These are phyloP conservation scores for Bombus turneri DNA, from an alignment of 1,140 invertebrate genomes.

Conservation along the genomic window DNA sequence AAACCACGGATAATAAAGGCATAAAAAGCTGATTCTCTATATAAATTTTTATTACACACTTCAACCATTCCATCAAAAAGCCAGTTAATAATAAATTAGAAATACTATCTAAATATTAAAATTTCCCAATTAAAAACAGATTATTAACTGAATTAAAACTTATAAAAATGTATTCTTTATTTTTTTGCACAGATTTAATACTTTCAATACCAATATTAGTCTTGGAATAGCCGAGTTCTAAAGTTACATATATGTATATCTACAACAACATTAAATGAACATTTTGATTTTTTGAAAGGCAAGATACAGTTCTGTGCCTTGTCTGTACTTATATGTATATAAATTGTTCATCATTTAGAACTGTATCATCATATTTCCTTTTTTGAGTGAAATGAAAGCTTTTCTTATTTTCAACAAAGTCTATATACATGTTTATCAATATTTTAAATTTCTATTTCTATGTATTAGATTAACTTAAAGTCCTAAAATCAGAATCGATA, in stretches of 20 bases:
- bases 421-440: not conserved
- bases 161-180: not conserved
- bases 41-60: not conserved
- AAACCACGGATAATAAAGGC: conserved; percentile 18
- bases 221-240: not conserved
- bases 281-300: not conserved
- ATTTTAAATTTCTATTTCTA: not conserved
- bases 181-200: not conserved
- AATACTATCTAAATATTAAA: not conserved
- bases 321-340: not conserved
- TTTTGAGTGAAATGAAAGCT: not conserved
- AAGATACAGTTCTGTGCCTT: no score
- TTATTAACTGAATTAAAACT: not conserved
- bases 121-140: not conserved
- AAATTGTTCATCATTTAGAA: conserved; percentile 4
- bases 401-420: not conserved
- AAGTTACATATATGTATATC: not conserved
- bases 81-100: not conserved
- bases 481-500: not conserved
- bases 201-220: not conserved
- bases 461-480: not conserved
- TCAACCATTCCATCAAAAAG: not conserved
- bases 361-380: not conserved
- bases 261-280: not conserved
- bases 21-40: not conserved